Conservation (phyloP, 2,888 invertebrate species). For the Caenorhabditis angaria region DNA sequence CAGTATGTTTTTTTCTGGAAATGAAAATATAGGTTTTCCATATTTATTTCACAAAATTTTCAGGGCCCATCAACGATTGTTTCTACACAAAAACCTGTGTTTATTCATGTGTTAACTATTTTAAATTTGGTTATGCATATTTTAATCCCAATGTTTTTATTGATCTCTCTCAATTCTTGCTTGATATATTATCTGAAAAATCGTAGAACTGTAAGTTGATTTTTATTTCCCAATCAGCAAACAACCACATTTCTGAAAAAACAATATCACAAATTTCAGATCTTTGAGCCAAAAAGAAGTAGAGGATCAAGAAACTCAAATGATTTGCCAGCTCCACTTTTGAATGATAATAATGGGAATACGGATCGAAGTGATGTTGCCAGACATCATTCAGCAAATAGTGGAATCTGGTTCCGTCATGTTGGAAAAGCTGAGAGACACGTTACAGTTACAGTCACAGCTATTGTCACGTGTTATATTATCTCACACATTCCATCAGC, state of each 20-base stretch:
- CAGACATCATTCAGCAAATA: conserved; percentile 35
- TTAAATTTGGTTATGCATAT: conserved; percentile 35
- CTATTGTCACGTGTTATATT: conserved; percentile 56
- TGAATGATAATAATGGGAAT: conserved; percentile 15
- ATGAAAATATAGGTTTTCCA: conserved; percentile 1
- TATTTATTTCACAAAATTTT: conserved; percentile 1
- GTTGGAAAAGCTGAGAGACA: conserved; percentile 54
- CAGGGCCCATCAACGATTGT: conserved; percentile 23
- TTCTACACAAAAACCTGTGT: conserved; percentile 14
- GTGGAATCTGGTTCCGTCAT: conserved; percentile 49
- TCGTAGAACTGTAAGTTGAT: conserved; percentile 25
- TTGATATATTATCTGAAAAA: conserved; percentile 53
- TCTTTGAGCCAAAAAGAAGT: conserved; percentile 23
- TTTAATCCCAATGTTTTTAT: conserved; percentile 49
- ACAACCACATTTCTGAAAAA: background rate
- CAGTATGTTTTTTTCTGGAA: conserved; percentile 17
- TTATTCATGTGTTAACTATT: conserved; percentile 27
- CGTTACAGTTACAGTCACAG: conserved; percentile 56
- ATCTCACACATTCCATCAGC: conserved; percentile 57
- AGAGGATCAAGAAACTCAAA: conserved; percentile 26
- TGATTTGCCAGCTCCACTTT: conserved; percentile 33
- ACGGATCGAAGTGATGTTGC: conserved; percentile 30
- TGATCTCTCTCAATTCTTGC: conserved; percentile 51
- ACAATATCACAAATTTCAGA: conserved; percentile 12
- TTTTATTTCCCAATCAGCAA: background rate